Conservation (phyloP, 2,113 vertebrate species). For the Colius striatus region DNA sequence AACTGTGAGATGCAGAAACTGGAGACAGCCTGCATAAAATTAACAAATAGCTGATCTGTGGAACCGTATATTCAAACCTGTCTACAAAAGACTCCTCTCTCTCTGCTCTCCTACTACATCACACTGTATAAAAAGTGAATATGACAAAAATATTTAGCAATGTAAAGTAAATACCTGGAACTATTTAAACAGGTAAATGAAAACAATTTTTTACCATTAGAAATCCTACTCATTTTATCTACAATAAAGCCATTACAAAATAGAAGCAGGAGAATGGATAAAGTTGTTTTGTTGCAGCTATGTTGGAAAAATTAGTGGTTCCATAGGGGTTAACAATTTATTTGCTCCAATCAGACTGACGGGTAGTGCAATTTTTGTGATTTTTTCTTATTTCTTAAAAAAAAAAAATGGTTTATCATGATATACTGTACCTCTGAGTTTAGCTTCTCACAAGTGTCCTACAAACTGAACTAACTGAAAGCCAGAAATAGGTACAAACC, state of each 20-base stretch:
- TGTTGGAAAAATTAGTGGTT: background rate
- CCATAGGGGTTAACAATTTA: background rate
- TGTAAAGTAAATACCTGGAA: background rate
- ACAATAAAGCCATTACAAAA: background rate
- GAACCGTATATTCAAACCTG: conserved; percentile 59
- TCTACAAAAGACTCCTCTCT: background rate
- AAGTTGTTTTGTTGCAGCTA: background rate
- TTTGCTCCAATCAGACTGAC: background rate
- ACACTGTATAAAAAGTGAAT: background rate
- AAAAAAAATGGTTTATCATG: background rate
- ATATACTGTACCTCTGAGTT: background rate
- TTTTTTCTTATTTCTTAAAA: background rate
- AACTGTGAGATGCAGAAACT: conserved; percentile 80
- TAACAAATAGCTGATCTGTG: conserved; percentile 71
- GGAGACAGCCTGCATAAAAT: conserved; percentile 80
- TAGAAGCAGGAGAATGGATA: background rate
- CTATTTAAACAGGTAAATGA: background rate
- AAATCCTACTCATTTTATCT: background rate
- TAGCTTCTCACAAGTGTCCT: background rate
- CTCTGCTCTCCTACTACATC: background rate
- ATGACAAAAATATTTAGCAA: background rate
- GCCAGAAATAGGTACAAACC: conserved; percentile 27
- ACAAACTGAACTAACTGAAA: conserved; percentile 18
- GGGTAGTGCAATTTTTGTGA: background rate
- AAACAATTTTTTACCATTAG: background rate